These are phyloP conservation scores for Scaptomyza tumidula DNA, from an alignment of 2,888 invertebrate species.

Conservation along the genomic window DNA sequence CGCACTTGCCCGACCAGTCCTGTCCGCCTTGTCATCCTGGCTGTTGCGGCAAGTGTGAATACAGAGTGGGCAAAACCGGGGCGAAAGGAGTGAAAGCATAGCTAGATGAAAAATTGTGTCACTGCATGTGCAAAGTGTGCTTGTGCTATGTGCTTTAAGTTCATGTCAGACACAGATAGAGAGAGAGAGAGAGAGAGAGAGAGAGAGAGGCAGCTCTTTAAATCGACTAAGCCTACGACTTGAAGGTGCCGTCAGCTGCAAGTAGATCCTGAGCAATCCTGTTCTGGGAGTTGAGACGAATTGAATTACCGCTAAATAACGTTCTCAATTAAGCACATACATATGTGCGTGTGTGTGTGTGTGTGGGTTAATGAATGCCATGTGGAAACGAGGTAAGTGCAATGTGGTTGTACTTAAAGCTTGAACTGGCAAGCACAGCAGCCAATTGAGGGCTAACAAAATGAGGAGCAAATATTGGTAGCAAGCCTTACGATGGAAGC, in stretches of 20 bases:
- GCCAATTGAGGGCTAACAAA: slow-evolving; percentile 44
- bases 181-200: neutral
- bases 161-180: neutral
- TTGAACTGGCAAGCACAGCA: slow-evolving; percentile 24
- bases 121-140: slow-evolving; percentile 24
- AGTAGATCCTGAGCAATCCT: slow-evolving; percentile 8
- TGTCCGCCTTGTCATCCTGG: neutral
- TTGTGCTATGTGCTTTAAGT: slow-evolving; percentile 22
- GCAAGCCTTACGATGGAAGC: slow-evolving; percentile 26
- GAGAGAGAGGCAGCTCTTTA: slow-evolving; percentile 31
- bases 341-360: slow-evolving; percentile 15
- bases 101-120: slow-evolving; percentile 45
- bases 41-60: slow-evolving; percentile 33
- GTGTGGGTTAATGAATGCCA: slow-evolving; percentile 5
- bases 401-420: slow-evolving; percentile 20
- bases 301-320: slow-evolving; percentile 70
- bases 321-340: slow-evolving; percentile 69
- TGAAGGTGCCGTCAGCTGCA: slow-evolving; percentile 16
- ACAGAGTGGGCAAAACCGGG: slow-evolving; percentile 18
- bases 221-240: slow-evolving; percentile 28
- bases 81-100: slow-evolving; percentile 18
- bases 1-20: slow-evolving; percentile 2
- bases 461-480: slow-evolving; percentile 52
- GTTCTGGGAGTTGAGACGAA: slow-evolving; percentile 40
- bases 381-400: slow-evolving; percentile 6